A percentile compares a stretch with the other conserved stretches of the same genome.
These are phyloP conservation scores for Lates calcarifer DNA, from an alignment of 2,113 vertebrate species.

Conservation along the genomic window DNA sequence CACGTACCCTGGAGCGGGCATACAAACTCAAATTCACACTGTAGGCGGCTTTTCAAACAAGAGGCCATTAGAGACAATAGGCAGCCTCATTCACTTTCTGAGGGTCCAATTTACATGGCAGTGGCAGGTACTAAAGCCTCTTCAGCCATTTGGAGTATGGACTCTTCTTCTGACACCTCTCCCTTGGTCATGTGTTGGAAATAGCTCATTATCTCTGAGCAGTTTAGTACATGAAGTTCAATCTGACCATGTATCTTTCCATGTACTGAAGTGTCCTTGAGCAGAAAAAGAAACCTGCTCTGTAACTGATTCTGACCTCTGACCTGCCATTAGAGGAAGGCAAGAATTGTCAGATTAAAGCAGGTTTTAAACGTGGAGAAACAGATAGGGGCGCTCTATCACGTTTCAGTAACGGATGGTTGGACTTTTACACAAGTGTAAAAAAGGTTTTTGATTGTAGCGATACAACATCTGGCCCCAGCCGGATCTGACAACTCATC, in stretches of 20 bases:
- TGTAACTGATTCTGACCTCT: conserved; percentile 19
- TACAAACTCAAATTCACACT: conserved; percentile 74
- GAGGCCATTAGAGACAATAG: conserved; percentile 81
- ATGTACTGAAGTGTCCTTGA: neutral
- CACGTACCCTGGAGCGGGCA: conserved; percentile 67
- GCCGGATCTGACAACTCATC: conserved; percentile 70
- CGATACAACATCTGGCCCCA: conserved; percentile 63
- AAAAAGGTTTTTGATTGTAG: conserved; percentile 18
- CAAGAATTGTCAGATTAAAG: neutral
- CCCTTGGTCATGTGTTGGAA: conserved; percentile 39
- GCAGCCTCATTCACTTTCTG: conserved; percentile 81
- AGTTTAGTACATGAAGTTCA: conserved; percentile 16
- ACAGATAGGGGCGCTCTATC: neutral
- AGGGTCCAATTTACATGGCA: conserved; percentile 78
- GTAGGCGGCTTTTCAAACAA: conserved; percentile 73
- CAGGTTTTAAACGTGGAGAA: neutral
- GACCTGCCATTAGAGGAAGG: neutral
- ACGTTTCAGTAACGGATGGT: conserved; percentile 26
- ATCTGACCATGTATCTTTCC: conserved; percentile 7
- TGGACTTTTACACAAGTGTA: conserved; percentile 25
- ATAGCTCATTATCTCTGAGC: conserved; percentile 30
- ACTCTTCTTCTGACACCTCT: conserved; percentile 57
- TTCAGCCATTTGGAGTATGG: conserved; percentile 56
- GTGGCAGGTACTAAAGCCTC: conserved; percentile 74
- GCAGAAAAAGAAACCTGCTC: neutral